Evolutionary conservation across 1,140 invertebrate genomes (phyloP).

Genomic region (Drosophila arawakana): DNA sequence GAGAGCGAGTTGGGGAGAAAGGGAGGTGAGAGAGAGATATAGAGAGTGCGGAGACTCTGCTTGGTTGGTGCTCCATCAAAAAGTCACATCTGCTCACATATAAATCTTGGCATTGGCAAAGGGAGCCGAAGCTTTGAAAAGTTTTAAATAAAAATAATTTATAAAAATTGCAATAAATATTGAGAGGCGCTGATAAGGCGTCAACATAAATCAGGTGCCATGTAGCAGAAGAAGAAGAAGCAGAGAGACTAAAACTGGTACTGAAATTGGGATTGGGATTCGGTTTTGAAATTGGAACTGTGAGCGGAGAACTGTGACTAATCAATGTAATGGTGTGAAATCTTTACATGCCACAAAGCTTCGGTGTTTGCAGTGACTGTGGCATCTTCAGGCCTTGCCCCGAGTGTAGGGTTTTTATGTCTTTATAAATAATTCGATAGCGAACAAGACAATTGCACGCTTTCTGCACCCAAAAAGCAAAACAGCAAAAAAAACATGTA

Average conservation of each 20-base stretch:
- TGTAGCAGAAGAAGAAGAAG: constrained; percentile 23
- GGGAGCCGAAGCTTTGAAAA: constrained; percentile 47
- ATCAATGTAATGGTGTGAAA: constrained; percentile 72
- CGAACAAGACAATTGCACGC: constrained; percentile 44
- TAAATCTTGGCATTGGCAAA: constrained; percentile 59
- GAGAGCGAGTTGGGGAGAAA: not conserved
- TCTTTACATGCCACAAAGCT: constrained; percentile 33
- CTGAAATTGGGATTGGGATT: constrained; percentile 13
- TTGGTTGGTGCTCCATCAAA: constrained; percentile 41
- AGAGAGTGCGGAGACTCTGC: not conserved
- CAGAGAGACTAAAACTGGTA: constrained; percentile 1
- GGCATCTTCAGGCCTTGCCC: not conserved
- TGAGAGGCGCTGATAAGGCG: constrained; percentile 78
- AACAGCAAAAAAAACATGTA: no score
- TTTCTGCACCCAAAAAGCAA: constrained; percentile 45
- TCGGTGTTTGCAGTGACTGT: not conserved
- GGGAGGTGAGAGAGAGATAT: not conserved
- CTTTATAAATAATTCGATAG: constrained; percentile 61
- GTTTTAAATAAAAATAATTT: constrained; percentile 49
- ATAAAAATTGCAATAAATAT: constrained; percentile 82
- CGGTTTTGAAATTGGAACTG: constrained; percentile 9
- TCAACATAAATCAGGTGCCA: constrained; percentile 80
- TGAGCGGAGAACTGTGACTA: constrained; percentile 56
- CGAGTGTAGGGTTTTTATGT: constrained; percentile 32
- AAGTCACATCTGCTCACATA: constrained; percentile 64